Percentiles rank a stretch among this genome's conserved stretches.
phyloP scores from a whole-genome alignment of 2,797 vertebrate species.

The Diplodus puntazzo region DNA sequence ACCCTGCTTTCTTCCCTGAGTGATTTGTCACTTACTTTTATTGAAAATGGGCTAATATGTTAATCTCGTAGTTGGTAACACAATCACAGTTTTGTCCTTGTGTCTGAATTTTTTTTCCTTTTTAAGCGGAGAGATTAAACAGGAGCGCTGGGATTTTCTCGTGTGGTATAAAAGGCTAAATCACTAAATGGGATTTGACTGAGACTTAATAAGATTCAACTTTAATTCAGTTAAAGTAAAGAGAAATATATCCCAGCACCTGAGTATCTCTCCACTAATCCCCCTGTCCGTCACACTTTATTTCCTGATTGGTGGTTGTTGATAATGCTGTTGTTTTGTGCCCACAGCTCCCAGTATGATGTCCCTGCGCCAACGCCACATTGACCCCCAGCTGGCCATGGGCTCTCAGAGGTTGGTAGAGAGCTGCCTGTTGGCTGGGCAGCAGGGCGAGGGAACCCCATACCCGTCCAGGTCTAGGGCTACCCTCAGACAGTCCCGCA shows the following conservation, averaged over 20 bases:
- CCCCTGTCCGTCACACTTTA: background rate
- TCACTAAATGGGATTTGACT: background rate
- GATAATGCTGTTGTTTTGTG: conserved; percentile 71
- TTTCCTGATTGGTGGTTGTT: conserved; percentile 17
- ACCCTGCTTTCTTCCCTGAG: conserved; percentile 25
- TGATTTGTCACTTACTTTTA: conserved; percentile 13
- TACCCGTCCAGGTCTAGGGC: conserved; percentile 84
- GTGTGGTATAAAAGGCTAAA: background rate
- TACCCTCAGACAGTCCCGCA: conserved; percentile 88
- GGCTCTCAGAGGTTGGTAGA: conserved; percentile 99
- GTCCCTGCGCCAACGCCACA: conserved; percentile 94
- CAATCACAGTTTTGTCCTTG: conserved; percentile 16
- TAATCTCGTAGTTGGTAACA: conserved; percentile 10
- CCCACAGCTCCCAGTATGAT: conserved; percentile 94
- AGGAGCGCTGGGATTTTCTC: conserved; percentile 42
- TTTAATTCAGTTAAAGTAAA: background rate
- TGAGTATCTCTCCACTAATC: conserved; percentile 35
- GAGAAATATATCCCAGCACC: conserved; percentile 29
- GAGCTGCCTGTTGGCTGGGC: conserved; percentile 83
- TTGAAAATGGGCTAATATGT: conserved; percentile 1
- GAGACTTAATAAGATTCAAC: background rate
- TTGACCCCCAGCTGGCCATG: conserved; percentile 91
- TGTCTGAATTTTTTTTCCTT: conserved; percentile 2
- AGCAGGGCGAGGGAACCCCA: conserved; percentile 81
- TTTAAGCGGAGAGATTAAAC: conserved; percentile 35